Evolutionary conservation across 2,113 vertebrate species (phyloP), one percentile per base, ranked within the genome.

Genomic region (Oceanodroma tethys): DNA sequence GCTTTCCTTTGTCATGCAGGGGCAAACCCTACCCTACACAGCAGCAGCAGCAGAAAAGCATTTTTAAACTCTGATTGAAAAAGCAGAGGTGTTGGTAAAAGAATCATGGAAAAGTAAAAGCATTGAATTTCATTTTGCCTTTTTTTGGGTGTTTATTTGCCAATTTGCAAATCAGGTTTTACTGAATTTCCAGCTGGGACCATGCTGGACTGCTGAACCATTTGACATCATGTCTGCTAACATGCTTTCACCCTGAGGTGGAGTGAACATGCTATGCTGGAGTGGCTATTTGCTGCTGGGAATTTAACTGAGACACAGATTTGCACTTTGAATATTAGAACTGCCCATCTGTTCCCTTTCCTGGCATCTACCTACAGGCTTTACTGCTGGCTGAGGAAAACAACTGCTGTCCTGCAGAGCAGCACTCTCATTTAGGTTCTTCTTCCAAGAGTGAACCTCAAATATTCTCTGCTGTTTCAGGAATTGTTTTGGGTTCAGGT

Each of bases 311-410:
- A 95, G 73, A 76, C 53, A 68, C 91, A 93, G 50, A 82, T 88
- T 90, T 95, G 74, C 87, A 74, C 67, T 96, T 85, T 85, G 78
- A 93, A 36, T 90, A 88, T 94, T 50, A 78, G 79, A 90, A 62
- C 38, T 80, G 25, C n/a, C 91, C 91, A 94, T 97, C 95, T 97
- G 93, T 96, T 95, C 80, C 21, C 58, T 94, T 91, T 73, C 30
- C 71, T 88, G 16, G 3, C 59, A 55, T 86, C 67, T 65, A 83
- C 78, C 87, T 95, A 59, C 42, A 81, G 68, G n/a, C 74, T 76
- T 91, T 70, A 53, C 29, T 90, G 26, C 71, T 91, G 73, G 32
- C 86, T 89, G 87, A 85, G 45, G 53, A 68, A 89, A 88, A 89
- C 76, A 95, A 58, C 73, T 85, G 70, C 40, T 89, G 66, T 76